Evolutionary conservation across 1,140 invertebrate species (phyloP), one percentile per base, ranked within the genome.

Genomic region (Dermatophagoides farinae): DNA sequence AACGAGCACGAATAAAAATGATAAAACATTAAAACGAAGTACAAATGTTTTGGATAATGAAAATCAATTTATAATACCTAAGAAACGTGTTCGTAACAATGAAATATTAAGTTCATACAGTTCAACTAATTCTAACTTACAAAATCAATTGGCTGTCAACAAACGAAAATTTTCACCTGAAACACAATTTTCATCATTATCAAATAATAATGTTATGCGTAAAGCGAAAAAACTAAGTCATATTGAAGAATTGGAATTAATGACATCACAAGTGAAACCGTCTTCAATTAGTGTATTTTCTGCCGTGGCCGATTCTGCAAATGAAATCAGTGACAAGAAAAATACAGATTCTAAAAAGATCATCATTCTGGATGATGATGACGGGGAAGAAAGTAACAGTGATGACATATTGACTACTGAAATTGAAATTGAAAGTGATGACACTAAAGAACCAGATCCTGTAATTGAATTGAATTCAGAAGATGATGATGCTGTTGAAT

Each of bases 51-150:
- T 50, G 8, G 47, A 50, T 22, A n/a, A 50, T 50, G 47, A 50
- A 50, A n/a, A 18, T 12, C 14, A 14, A n/a, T 20, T 23, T 6
- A 50, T 12, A 18, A 18, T 20, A 8, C 31, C 31, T 18, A 14
- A 18, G 23, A 55, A 55, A 44, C 53, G 53, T 23, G 53, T 55
- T 20, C 16, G 23, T 12, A 55, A 55, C 38, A 55, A 55, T 38
- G 53, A 55, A 55, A 50, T 50, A 2, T 31, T 55, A 14, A 55
- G 53, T 44, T 55, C 53, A 20, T 55, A 55, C 23, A 55, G 53
- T 40, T 55, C 53, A 6, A 38, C 53, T 20, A 25, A 14, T 16
- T 12, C 12, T 39, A 18, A 14, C 23, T 22, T 20, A 25, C 16
- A 14, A 23, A 41, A 2, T 39, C 2, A 23, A 20, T 37, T 23